phyloP scores from a whole-genome alignment of 2,888 invertebrate species.

The Dermolepida albohirtum region DNA sequence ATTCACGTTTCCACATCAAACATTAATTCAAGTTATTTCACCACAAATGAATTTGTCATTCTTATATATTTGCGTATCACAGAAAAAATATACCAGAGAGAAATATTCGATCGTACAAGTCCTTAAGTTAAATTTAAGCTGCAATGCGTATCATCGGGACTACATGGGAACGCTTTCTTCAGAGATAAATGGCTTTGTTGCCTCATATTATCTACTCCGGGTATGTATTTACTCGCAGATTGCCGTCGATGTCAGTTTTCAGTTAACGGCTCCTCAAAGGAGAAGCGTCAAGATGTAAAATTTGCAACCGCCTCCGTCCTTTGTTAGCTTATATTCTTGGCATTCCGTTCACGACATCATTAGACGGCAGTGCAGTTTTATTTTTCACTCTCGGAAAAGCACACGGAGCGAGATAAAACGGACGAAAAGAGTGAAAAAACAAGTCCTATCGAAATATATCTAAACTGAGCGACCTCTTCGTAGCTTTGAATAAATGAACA shows the following conservation, averaged over 20 bases:
- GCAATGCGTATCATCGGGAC: slow-evolving; percentile 46
- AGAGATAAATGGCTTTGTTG: slow-evolving; percentile 58
- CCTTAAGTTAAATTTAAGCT: slow-evolving; percentile 46
- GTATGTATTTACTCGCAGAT: slow-evolving; percentile 53
- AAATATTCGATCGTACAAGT: slow-evolving; percentile 25
- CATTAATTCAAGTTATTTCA: too few relatives aligned
- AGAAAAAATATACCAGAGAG: too few relatives aligned
- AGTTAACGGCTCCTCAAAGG: slow-evolving; percentile 3
- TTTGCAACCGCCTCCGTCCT: slow-evolving; percentile 9
- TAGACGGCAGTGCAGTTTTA: slow-evolving; percentile 15
- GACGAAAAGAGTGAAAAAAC: slow-evolving; percentile 11
- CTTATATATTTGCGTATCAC: too few relatives aligned
- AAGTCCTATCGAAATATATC: slow-evolving; percentile 11
- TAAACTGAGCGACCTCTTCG: slow-evolving; percentile 21
- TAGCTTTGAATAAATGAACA: slow-evolving; percentile 53
- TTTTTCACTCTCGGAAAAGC: slow-evolving; percentile 10
- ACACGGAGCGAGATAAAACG: slow-evolving; percentile 1
- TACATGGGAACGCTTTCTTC: slow-evolving; percentile 58
- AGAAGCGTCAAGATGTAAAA: slow-evolving; percentile 16
- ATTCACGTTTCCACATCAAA: too few relatives aligned
- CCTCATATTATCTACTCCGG: slow-evolving; percentile 54
- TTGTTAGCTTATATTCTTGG: slow-evolving; percentile 2
- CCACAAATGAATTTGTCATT: too few relatives aligned
- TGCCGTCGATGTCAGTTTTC: slow-evolving; percentile 48
- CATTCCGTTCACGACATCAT: slow-evolving; percentile 4